Conservation (phyloP, 1,140 invertebrate species). For the Colletes gigas region DNA sequence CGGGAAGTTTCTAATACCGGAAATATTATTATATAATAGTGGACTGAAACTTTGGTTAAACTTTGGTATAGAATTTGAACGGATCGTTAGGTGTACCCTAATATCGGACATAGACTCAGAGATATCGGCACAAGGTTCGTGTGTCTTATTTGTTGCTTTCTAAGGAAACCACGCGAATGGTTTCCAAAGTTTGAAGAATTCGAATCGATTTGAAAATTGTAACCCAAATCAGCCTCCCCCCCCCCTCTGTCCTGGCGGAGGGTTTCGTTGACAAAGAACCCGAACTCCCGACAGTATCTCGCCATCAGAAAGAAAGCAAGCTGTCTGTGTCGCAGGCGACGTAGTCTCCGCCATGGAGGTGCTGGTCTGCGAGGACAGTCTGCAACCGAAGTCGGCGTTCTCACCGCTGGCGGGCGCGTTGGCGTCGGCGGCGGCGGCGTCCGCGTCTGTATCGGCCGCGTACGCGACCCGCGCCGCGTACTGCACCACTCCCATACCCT, state of each 20-base stretch:
- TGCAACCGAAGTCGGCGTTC: slow-evolving; percentile 87
- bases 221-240: not conserved
- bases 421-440: slow-evolving; percentile 82
- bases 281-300: not conserved
- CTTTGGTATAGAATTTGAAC: too few relatives aligned
- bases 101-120: too few relatives aligned
- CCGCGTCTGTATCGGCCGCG: slow-evolving; percentile 81
- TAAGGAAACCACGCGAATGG: too few relatives aligned
- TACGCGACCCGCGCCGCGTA: slow-evolving; percentile 80
- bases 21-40: too few relatives aligned
- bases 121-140: too few relatives aligned
- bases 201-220: too few relatives aligned
- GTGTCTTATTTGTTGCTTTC: too few relatives aligned
- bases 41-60: too few relatives aligned
- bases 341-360: slow-evolving; percentile 95
- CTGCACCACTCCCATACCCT: slow-evolving; percentile 77
- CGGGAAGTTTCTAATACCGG: too few relatives aligned
- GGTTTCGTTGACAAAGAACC: not conserved
- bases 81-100: too few relatives aligned
- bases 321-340: slow-evolving; percentile 84
- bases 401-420: slow-evolving; percentile 85
- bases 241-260: not conserved
- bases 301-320: slow-evolving; percentile 21
- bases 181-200: too few relatives aligned
- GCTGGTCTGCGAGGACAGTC: slow-evolving; percentile 86